Evolutionary conservation across 2,888 invertebrate genomes (phyloP).

Genomic region (Rutpela maculata): DNA sequence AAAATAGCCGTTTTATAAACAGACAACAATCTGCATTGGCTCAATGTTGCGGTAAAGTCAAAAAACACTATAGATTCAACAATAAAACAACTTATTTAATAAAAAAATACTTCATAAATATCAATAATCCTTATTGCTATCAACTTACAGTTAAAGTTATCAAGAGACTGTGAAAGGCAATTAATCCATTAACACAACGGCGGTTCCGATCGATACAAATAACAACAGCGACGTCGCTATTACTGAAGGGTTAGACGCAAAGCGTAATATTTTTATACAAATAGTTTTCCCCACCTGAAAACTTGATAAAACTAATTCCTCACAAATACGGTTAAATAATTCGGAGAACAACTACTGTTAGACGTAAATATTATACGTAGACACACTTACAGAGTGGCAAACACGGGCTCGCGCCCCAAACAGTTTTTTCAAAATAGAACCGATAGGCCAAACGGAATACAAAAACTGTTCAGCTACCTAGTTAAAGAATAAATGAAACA

Average conservation of each 20-base stretch:
- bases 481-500: no score
- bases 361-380: background rate
- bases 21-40: no score
- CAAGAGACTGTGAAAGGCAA: background rate
- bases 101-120: background rate
- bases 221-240: conserved; percentile 12
- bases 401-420: background rate
- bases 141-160: background rate
- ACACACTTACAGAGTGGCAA: background rate
- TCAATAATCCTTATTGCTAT: background rate
- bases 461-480: no score
- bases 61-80: no score
- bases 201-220: conserved; percentile 3
- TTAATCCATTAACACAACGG: background rate
- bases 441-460: no score
- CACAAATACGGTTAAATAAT: background rate
- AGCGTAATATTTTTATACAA: conserved; percentile 29
- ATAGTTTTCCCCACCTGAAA: conserved; percentile 14
- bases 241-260: conserved; percentile 10
- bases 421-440: no score
- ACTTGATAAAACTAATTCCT: conserved; percentile 27
- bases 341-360: background rate
- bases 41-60: no score
- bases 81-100: no score
- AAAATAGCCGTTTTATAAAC: no score